These are phyloP conservation scores for Etia nguti DNA, from an alignment of 2,113 vertebrate genomes.

Conservation along the genomic window DNA sequence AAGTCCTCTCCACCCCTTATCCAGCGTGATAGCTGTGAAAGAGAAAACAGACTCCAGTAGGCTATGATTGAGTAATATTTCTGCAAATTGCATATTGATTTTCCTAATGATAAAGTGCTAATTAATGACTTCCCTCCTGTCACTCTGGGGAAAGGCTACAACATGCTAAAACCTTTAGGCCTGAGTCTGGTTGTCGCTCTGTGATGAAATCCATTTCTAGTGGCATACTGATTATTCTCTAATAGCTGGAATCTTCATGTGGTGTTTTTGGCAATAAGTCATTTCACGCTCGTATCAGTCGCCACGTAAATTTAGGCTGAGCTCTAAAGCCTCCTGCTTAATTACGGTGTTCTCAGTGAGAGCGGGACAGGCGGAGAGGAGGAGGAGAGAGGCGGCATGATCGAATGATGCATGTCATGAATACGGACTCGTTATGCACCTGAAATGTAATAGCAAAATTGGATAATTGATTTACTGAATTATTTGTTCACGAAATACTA, in stretches of 20 bases:
- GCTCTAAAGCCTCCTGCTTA: constrained; percentile 57
- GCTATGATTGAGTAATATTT: constrained; percentile 39
- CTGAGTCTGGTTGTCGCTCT: neutral
- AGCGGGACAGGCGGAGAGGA: neutral
- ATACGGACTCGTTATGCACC: constrained; percentile 22
- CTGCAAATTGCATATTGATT: constrained; percentile 55
- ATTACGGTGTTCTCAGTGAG: constrained; percentile 41
- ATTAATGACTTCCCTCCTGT: constrained; percentile 43
- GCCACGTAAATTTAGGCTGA: constrained; percentile 55
- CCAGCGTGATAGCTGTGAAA: neutral
- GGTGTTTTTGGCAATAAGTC: constrained; percentile 56
- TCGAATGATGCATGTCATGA: constrained; percentile 35
- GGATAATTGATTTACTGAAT: constrained; percentile 19
- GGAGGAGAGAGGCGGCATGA: neutral
- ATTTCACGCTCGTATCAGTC: constrained; percentile 58
- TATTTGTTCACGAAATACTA: neutral
- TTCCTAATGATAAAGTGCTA: constrained; percentile 38
- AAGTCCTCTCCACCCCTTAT: constrained; percentile 1
- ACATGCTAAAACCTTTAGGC: neutral
- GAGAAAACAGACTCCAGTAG: neutral
- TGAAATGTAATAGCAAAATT: constrained; percentile 23
- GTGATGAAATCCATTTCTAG: constrained; percentile 45
- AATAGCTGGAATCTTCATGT: constrained; percentile 37
- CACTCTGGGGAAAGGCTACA: neutral
- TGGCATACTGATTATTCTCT: constrained; percentile 41